Base-by-base conservation (phyloP, 2,797 vertebrate genomes). In the Gobio occitaniae region DNA sequence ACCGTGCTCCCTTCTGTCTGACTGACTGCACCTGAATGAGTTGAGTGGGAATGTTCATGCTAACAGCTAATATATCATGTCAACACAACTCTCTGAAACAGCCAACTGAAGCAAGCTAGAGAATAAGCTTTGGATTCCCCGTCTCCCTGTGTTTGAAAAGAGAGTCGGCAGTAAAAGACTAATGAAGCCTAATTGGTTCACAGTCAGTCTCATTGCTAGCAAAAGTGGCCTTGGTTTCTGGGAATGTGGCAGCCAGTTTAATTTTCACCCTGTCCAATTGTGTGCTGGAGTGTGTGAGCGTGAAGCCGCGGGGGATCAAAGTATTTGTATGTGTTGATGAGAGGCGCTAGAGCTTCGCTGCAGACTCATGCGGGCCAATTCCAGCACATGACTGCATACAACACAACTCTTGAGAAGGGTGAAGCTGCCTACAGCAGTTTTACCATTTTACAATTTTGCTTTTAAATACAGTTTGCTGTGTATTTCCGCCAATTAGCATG, bases 161-260 rank as follows among this genome's bases (percentile, higher is more conserved):
- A 68, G 61, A 56, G 59, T 16, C 52, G 61, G 69, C 80, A 88
- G 86, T 48, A 86, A 87, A 89, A 83, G 85, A 86, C 88, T 94
- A 93, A 94, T 94, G 84, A 92, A 87, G 72, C 56, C 89, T 93
- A 94, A 94, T 92, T 93, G 90, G 92, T 93, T 91, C 86, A 88
- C 90, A 85, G 86, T 90, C 84, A 16, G 63, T 88, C 87, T 78
- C 72, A 90, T 89, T 93, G 91, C 88, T 87, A 68, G 86, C 41
- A 77, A 89, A 92, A 88, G 93, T 92, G 92, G 87, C 91, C 93
- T 92, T 93, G 84, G 82, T 86, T 90, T 85, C 86, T 82, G 85
- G 71, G 85, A 89, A 92, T 88, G 93, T 93, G 94, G 88, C 92
- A 94, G 94, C 82, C 88, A 59, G 78, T 87, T 89, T 89, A 82